Conservation (phyloP, 2,888 invertebrate genomes). For the Chymomyza fuscimana region DNA sequence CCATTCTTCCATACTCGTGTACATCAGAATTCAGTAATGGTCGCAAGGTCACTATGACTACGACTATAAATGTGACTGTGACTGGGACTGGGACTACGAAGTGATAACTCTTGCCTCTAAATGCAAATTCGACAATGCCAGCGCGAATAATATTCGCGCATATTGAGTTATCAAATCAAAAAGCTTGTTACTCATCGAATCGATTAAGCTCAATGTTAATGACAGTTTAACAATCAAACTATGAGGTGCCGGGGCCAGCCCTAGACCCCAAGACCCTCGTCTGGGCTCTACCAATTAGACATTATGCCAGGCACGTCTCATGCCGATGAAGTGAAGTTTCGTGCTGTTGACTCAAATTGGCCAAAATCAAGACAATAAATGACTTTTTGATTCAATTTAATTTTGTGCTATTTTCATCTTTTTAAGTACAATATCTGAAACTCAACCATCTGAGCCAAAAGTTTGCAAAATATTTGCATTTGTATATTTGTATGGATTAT, state of each 20-base stretch:
- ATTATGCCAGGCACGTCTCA: conserved; percentile 14
- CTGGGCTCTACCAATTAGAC: not conserved
- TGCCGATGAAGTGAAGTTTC: conserved; percentile 12
- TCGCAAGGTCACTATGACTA: conserved; percentile 58
- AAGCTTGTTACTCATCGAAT: conserved; percentile 47
- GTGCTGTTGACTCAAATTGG: conserved; percentile 16
- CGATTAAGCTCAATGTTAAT: conserved; percentile 71
- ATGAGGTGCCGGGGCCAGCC: not conserved
- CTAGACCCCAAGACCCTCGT: not conserved
- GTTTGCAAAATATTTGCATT: too few relatives aligned
- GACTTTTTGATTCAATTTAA: not conserved
- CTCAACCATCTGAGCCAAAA: too few relatives aligned
- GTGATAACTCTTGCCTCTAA: conserved; percentile 54
- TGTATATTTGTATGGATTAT: too few relatives aligned
- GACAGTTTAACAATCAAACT: conserved; percentile 62
- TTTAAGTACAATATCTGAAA: too few relatives aligned
- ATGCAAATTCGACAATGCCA: conserved; percentile 40
- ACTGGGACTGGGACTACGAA: not conserved
- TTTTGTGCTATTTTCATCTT: not conserved
- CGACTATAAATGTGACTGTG: not conserved
- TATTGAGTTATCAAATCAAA: conserved; percentile 63
- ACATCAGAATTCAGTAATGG: conserved; percentile 74
- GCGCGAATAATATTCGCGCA: conserved; percentile 58
- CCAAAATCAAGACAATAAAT: not conserved
- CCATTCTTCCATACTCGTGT: conserved; percentile 43